Evolutionary conservation across 2,888 invertebrate species (phyloP).

Genomic region (Spisula subtruncata): DNA sequence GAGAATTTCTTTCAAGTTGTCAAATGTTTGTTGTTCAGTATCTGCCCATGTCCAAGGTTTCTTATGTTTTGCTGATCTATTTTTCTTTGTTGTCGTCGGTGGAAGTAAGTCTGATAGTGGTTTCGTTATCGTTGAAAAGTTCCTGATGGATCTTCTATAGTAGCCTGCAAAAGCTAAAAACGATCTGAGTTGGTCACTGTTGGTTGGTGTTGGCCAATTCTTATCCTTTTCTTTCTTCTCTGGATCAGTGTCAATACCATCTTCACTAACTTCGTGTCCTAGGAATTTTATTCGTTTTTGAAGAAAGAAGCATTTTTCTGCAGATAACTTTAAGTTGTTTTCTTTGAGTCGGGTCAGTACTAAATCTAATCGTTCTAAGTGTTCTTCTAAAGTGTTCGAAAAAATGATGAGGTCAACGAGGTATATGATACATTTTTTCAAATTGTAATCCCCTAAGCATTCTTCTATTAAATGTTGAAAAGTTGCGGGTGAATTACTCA

Average conservation of each 20-base stretch:
- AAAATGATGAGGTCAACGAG: slow-evolving; percentile 2
- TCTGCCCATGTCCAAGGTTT: slow-evolving; percentile 20
- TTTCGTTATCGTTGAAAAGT: slow-evolving; percentile 8
- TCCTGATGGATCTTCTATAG: not conserved
- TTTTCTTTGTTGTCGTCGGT: not conserved
- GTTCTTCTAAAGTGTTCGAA: slow-evolving; percentile 20
- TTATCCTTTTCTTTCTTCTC: not conserved
- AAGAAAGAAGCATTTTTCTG: slow-evolving; percentile 24
- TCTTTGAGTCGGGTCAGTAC: not conserved
- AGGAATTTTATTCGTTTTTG: not conserved
- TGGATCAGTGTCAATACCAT: slow-evolving; percentile 23
- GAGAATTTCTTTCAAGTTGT: not conserved
- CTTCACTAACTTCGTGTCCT: not conserved
- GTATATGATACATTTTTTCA: not conserved
- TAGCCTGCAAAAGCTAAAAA: slow-evolving; percentile 14
- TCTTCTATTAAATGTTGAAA: slow-evolving; percentile 21
- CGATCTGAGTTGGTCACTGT: not conserved
- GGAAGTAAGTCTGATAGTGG: not conserved
- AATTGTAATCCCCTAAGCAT: not conserved
- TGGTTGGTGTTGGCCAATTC: slow-evolving; percentile 3
- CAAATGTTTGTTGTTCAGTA: not conserved
- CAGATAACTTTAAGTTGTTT: slow-evolving; percentile 7
- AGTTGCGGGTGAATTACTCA: not conserved
- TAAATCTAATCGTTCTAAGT: not conserved
- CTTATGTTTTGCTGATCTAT: not conserved